These are phyloP conservation scores for Sardinella longiceps DNA, from an alignment of 2,797 vertebrate species.

Conservation along the genomic window DNA sequence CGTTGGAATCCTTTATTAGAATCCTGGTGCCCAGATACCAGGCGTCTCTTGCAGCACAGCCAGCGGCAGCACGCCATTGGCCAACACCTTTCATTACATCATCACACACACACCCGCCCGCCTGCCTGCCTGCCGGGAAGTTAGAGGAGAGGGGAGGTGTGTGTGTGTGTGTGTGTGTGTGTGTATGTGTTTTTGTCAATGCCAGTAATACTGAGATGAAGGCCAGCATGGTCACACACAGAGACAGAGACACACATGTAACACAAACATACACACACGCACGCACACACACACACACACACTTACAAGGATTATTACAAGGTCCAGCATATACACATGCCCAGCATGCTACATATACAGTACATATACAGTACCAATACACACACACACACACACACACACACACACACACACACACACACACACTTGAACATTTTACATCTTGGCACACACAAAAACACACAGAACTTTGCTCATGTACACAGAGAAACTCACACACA, in stretches of 20 bases:
- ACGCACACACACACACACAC: no score
- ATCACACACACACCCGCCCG: no score
- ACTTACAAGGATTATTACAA: background rate
- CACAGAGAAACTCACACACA: no score
- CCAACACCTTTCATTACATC: background rate
- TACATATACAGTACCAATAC: no score
- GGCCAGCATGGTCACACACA: background rate
- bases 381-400: background rate
- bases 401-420: background rate
- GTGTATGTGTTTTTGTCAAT: background rate
- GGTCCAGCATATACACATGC: background rate
- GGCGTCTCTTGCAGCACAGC: background rate
- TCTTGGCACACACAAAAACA: background rate
- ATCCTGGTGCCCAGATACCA: background rate
- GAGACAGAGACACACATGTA: no score
- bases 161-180: no score
- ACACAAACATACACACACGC: no score
- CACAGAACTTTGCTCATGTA: background rate
- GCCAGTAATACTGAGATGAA: background rate
- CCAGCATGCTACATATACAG: no score
- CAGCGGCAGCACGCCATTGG: no score
- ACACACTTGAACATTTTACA: no score
- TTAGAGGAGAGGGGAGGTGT: no score
- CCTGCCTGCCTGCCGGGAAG: background rate
- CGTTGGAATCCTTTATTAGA: background rate